Base-by-base conservation (phyloP, 2,113 vertebrate species). In the Siphamia tubifer region DNA sequence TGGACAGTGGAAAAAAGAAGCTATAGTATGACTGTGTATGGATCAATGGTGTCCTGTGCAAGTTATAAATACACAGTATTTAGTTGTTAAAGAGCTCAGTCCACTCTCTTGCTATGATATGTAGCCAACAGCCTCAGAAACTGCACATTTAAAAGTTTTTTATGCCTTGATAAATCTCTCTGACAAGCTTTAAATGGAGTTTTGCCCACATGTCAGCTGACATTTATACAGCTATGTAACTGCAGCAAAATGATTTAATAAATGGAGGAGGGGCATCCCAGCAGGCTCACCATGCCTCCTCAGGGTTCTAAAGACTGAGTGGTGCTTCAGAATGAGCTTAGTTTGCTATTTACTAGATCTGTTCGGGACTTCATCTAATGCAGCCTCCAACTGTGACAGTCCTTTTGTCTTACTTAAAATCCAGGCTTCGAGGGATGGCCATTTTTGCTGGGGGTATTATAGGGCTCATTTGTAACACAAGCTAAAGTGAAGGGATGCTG, bases 161-260 rank as follows among this genome's bases (percentile, higher is more conserved):
- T 79, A 85, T 84, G 73, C 64, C 40, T 54, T 68, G 80, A 81
- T 82, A 79, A 83, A 87, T 89, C 77, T 85, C 56, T 30, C 51
- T 77, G 85, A 83, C 80, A 84, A 79, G 71, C 78, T 75, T 82
- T 75, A 84, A 85, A 85, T 81, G 66, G 76, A 83, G 73, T 77
- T 86, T 68, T 45, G 21, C 69, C 81, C 38, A 68, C 69, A 78
- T 68, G 71, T 84, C 74, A 73, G 61, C 47, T 79, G 85, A 84
- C 82, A 88, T 87, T 87, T 88, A 85, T 70, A 85, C 57, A 87
- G 71, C 77, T 53, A 74, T 83, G 70, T 77, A 84, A 84, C 73
- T 81, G 63, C 60, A 30, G 77, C 48, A 75, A 63, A 83, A 75
- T 87, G 63, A 75, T 86, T 87, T 82, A 78, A 85, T 81, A 86